phyloP scores from a whole-genome alignment of 1,140 invertebrate genomes.

The Bombyx mandarina region DNA sequence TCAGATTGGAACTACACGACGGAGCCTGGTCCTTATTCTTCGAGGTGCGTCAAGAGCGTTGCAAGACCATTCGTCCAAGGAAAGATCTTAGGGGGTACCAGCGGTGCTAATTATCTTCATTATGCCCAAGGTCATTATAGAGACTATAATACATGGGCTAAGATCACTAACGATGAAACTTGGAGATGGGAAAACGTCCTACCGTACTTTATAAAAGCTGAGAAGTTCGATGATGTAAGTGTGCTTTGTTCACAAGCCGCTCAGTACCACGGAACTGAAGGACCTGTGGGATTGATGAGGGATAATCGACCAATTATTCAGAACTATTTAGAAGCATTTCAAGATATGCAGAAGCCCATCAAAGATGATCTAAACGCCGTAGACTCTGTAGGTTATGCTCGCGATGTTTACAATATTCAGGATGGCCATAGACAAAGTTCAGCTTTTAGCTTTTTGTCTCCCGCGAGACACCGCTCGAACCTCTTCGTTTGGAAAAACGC shows the following conservation, averaged over 20 bases:
- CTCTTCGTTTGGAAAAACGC: constrained; percentile 48
- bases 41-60: background rate
- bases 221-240: constrained; percentile 5
- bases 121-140: constrained; percentile 4
- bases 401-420: background rate
- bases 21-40: background rate
- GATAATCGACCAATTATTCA: background rate
- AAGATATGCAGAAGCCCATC: background rate
- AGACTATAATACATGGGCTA: constrained; percentile 11
- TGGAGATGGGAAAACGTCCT: constrained; percentile 14
- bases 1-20: constrained; percentile 7
- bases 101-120: constrained; percentile 7
- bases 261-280: constrained; percentile 9
- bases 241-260: constrained; percentile 3
- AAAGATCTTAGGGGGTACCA: constrained; percentile 12
- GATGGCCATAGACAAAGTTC: constrained; percentile 67
- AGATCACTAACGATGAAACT: constrained; percentile 6
- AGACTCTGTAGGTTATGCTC: constrained; percentile 9
- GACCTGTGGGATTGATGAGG: constrained; percentile 6
- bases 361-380: too few species aligned
- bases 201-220: constrained; percentile 13
- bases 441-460: constrained; percentile 69
- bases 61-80: background rate
- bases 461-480: constrained; percentile 64
- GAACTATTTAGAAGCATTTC: constrained; percentile 9